phyloP scores from a whole-genome alignment of 2,113 vertebrate genomes.

The Sorex fumeus region DNA sequence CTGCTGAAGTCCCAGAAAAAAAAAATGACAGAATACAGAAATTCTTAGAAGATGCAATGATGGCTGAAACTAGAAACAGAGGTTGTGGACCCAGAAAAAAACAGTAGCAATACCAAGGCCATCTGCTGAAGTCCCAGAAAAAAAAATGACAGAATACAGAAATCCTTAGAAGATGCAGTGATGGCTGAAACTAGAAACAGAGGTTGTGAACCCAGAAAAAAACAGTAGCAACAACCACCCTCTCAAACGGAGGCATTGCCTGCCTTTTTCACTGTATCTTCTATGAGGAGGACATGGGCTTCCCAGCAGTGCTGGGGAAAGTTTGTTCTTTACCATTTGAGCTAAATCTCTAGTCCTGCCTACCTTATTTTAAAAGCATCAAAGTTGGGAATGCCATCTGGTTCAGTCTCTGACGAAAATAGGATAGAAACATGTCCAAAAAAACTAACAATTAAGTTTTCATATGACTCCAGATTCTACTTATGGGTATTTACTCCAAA shows the following conservation, averaged over 20 bases:
- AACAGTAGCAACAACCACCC: neutral
- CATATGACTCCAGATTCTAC: too few species aligned
- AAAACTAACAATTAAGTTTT: too few species aligned
- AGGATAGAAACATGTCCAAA: too few species aligned
- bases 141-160: constrained; percentile 53
- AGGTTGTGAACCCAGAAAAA: neutral
- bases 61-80: neutral
- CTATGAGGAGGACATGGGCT: too few species aligned
- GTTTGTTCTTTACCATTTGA: too few species aligned
- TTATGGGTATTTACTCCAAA: too few species aligned
- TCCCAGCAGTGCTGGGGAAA: too few species aligned
- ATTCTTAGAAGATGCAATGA: neutral
- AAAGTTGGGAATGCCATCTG: too few species aligned
- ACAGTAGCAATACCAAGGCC: constrained; percentile 4
- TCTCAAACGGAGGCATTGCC: neutral
- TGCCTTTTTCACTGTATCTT: neutral
- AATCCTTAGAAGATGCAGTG: neutral
- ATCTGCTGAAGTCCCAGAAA: too few species aligned
- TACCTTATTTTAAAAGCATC: too few species aligned
- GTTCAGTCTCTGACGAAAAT: too few species aligned
- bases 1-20: constrained; percentile 68
- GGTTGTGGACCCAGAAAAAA: neutral
- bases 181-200: neutral
- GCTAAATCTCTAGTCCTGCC: too few species aligned
- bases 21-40: constrained; percentile 54